Base-by-base conservation (phyloP, 1,140 invertebrate species). In the Hylaeus anthracinus region DNA sequence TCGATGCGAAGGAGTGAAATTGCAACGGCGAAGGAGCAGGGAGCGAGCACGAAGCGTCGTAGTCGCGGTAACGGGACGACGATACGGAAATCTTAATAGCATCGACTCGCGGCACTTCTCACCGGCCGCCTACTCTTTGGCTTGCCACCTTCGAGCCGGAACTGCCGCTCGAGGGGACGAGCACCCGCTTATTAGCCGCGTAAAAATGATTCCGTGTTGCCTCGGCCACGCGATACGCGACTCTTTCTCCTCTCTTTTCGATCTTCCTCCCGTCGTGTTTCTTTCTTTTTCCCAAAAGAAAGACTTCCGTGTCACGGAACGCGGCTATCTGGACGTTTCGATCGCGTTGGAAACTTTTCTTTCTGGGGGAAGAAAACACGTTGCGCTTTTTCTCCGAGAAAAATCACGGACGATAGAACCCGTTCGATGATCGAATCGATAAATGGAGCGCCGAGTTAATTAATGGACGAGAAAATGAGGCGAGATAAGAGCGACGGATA, bases 1-100 rank as follows among this genome's bases (percentile, higher is more conserved):
- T 58, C 58, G 64, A 61, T 55, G 1, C n/a, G 60, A 15, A n/a
- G 12, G 6, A 26, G 71, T 3, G 45, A 51, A 41, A 53, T 6
- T 1, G 58, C 15, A n/a, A 66, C 1, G 14, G 51, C 8, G 61
- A 53, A 79, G 43, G 39, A 45, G 37, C 45, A 41, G 53, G 39
- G 26, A 43, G 51, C 14, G 15, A 66, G 53, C 60, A 37, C 5
- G 41, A 51, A 64, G 39, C 2, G 9, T 45, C 12, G 58, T 65
- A 14, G 48, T 56, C 65, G 55, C 26, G 58, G 51, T 79, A 86
- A 81, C 80, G 74, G 83, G 85, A 84, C 79, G 74, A 84, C 63
- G 56, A 72, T 80, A 83, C 76, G 73, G 81, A 88, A 89, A 88
- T 86, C 86, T 89, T 88, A 87, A 88, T 86, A 79, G 76, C 74